Base-by-base conservation (phyloP, 1,140 invertebrate species). In the Tetraneura akinire region DNA sequence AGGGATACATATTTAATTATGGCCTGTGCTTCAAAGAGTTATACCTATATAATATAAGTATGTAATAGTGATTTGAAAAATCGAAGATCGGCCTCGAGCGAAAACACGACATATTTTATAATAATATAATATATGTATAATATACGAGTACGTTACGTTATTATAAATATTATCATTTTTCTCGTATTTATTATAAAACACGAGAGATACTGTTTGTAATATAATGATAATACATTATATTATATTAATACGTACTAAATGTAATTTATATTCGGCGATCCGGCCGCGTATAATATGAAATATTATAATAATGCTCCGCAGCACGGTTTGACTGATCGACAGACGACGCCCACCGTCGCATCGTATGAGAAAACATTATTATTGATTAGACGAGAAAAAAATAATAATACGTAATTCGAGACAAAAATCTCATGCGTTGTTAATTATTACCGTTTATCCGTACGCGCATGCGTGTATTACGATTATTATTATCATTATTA, bases 371-470 rank as follows among this genome's bases (percentile, higher is more conserved):
- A 37, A 37, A 37, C 32, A 29, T 71, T n/a, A n/a, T n/a, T n/a
- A 71, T 71, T 51, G 68, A 71, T 29, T 51, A 29, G 16, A 71
- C 23, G 68, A 71, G 68, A 51, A 71, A 51, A 51, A 5, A 68
- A 26, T 16, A 23, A 45, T 23, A 68, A 51, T 51, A 13, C 23
- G 23, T 23, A 68, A 51, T 51, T 13, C 23, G 23, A 66, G 49
- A 51, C 45, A 16, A 71, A 37, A 71, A 71, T 42, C n/a, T 14
- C 23, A 23, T 13, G 21, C n/a, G 23, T 62, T 14, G 68, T 71
- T 71, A 29, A 71, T 71, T n/a, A n/a, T n/a, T 49, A 45, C 47
- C 23, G 23, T 51, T 71, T 71, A 71, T 71, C 47, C 11, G 6
- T 37, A n/a, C n/a, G 14, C 37, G 11, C 32, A 16, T 23, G 10